Evolutionary conservation across 2,797 vertebrate genomes (phyloP).

Genomic region (Sebastes goodei): DNA sequence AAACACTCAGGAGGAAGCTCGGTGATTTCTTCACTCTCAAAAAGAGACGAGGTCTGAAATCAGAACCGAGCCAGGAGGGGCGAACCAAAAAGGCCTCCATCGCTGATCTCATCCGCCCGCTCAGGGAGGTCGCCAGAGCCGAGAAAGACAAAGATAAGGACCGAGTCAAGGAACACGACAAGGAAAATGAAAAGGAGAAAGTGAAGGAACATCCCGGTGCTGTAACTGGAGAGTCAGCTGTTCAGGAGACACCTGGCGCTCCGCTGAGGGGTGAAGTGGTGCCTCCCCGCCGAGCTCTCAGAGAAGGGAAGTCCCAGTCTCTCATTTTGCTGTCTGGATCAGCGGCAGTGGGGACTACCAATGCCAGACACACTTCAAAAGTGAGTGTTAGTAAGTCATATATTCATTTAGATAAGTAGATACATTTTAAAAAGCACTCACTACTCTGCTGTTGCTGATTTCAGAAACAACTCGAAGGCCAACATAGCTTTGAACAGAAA

Average conservation of each 20-base stretch:
- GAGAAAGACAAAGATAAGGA: conserved; percentile 87
- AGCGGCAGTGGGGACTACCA: conserved; percentile 81
- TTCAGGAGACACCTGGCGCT: conserved; percentile 80
- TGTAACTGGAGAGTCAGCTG: conserved; percentile 60
- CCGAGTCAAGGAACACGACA: conserved; percentile 79
- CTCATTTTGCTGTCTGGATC: conserved; percentile 94
- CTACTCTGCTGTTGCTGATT: conserved; percentile 37
- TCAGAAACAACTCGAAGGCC: conserved; percentile 90
- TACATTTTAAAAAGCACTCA: neutral
- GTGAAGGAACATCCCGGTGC: conserved; percentile 61
- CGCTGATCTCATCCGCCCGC: conserved; percentile 90
- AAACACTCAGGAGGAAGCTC: conserved; percentile 95
- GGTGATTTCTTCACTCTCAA: conserved; percentile 97
- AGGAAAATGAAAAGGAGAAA: conserved; percentile 81
- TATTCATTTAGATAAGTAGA: neutral
- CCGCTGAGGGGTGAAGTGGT: conserved; percentile 81
- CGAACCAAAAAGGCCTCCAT: conserved; percentile 90
- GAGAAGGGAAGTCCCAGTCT: conserved; percentile 96
- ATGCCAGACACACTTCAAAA: conserved; percentile 83
- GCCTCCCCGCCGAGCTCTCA: conserved; percentile 88
- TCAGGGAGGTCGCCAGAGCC: conserved; percentile 87
- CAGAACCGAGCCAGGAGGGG: conserved; percentile 76
- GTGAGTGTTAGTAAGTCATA: conserved; percentile 65
- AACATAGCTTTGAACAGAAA: conserved; percentile 93
- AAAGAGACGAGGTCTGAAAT: conserved; percentile 88